Percentiles rank a stretch among this genome's conserved stretches.
Conservation (phyloP, 2,888 invertebrate species). For the Mayetiola destructor region DNA sequence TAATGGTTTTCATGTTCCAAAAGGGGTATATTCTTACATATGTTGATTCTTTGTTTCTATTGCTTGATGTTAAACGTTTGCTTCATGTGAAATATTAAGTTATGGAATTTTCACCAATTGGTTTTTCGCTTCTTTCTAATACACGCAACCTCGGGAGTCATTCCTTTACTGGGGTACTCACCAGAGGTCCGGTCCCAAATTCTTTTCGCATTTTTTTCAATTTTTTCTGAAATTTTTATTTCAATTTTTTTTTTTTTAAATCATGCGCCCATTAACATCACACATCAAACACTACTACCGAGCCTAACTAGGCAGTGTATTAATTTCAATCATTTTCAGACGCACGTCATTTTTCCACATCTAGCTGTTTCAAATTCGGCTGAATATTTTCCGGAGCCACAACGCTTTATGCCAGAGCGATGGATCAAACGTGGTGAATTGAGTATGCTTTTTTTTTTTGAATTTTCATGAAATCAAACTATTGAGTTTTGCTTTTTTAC, state of each 20-base stretch:
- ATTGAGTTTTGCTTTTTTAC: background rate
- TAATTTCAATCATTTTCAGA: constrained; percentile 37
- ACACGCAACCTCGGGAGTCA: no score
- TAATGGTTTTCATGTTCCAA: constrained; percentile 63
- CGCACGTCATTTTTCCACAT: constrained; percentile 65
- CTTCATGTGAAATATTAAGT: no score
- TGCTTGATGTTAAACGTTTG: background rate
- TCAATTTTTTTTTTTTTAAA: background rate
- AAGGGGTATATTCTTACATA: constrained; percentile 54
- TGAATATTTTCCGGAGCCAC: constrained; percentile 55
- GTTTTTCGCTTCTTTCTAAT: no score
- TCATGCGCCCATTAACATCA: background rate
- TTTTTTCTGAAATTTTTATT: background rate
- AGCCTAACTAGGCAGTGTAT: no score
- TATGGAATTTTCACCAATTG: no score
- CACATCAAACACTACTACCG: no score
- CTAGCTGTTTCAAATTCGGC: constrained; percentile 59
- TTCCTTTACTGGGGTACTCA: no score
- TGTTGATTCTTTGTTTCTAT: constrained; percentile 14
- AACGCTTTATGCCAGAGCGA: constrained; percentile 57
- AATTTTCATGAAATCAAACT: background rate
- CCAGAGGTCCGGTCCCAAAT: no score
- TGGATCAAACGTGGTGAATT: constrained; percentile 49
- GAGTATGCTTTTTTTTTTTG: constrained; percentile 22
- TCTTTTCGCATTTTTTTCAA: background rate